These are phyloP conservation scores for Thecophora atra DNA, from an alignment of 2,888 invertebrate genomes.

Conservation along the genomic window DNA sequence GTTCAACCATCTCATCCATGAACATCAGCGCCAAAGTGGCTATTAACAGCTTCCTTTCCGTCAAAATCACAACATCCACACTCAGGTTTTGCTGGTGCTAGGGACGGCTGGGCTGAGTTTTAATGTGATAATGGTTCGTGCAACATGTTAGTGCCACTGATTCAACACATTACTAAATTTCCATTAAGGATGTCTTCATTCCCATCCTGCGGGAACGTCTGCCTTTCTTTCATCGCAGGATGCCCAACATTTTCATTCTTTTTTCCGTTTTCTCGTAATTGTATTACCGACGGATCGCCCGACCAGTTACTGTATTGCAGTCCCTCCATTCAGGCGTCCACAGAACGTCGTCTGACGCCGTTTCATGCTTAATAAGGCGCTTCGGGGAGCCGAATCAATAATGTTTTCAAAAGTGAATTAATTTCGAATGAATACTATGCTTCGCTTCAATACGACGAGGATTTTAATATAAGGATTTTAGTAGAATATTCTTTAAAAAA, in stretches of 20 bases:
- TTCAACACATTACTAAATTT: background rate
- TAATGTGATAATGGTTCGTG: background rate
- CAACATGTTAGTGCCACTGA: slow-evolving; percentile 7
- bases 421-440: too few species aligned
- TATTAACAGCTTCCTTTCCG: too few species aligned
- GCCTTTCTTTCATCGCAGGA: background rate
- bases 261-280: background rate
- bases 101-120: background rate
- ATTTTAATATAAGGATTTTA: too few species aligned
- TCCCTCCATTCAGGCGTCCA: background rate
- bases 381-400: too few species aligned
- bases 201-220: background rate
- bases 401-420: too few species aligned
- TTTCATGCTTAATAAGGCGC: background rate
- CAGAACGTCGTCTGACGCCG: slow-evolving; percentile 7
- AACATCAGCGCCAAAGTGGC: background rate
- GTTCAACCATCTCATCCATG: background rate
- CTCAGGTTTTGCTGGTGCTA: too few species aligned
- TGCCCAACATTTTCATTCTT: background rate
- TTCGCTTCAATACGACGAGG: too few species aligned
- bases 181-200: background rate
- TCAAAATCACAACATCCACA: too few species aligned
- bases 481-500: too few species aligned
- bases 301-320: background rate
- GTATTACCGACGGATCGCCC: background rate